phyloP scores from a whole-genome alignment of 2,113 vertebrate genomes.

The Mionectes macconnelli region DNA sequence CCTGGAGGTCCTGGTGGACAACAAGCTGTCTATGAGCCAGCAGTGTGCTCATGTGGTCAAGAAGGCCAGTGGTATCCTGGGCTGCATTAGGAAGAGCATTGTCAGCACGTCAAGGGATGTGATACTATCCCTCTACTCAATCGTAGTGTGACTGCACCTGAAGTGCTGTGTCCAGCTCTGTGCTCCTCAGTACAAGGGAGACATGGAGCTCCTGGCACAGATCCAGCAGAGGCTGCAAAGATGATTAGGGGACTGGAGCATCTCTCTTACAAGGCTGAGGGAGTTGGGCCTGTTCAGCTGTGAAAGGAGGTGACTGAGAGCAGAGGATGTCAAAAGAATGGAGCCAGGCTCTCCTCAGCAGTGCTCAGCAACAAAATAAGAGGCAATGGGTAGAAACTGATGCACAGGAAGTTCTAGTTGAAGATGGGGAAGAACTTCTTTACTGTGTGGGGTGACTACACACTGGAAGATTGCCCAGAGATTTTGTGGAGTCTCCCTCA shows the following conservation, averaged over 20 bases:
- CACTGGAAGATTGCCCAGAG: background rate
- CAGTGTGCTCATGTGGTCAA: background rate
- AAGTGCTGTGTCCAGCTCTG: background rate
- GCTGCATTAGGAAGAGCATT: background rate
- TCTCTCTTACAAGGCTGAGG: background rate
- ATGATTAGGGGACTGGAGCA: background rate
- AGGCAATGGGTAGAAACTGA: background rate
- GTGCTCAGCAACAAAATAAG: background rate
- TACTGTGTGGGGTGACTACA: background rate
- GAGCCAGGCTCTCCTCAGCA: fast-evolving
- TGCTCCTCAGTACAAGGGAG: background rate
- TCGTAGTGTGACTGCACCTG: background rate
- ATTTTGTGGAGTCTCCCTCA: background rate
- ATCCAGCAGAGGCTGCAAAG: background rate
- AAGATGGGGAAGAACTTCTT: background rate
- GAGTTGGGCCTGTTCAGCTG: background rate
- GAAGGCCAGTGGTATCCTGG: background rate
- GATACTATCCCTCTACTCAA: background rate
- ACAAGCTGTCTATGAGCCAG: background rate
- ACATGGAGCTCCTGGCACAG: background rate
- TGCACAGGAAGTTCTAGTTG: background rate
- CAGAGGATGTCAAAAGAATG: background rate
- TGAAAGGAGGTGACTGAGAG: background rate
- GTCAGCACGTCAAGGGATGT: background rate
- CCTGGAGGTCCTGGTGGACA: background rate